Percentiles rank a stretch among this genome's conserved stretches.
phyloP scores from a whole-genome alignment of 2,797 vertebrate species.

The Pagetopsis macropterus region DNA sequence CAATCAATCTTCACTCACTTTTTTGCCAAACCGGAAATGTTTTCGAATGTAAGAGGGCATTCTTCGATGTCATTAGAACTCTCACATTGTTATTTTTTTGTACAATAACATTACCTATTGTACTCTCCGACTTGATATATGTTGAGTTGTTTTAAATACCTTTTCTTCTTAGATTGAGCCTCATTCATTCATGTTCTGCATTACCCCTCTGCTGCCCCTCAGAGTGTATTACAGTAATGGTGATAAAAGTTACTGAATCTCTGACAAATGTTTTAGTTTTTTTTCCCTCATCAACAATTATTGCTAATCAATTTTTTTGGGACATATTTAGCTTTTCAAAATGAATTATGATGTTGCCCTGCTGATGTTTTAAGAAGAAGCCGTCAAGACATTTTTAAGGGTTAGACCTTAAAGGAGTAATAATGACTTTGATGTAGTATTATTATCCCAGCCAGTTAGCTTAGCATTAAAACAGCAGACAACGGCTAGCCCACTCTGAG shows the following conservation, averaged over 20 bases:
- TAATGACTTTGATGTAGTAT: not conserved
- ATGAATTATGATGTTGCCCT: not conserved
- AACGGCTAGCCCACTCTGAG: not conserved
- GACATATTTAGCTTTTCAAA: not conserved
- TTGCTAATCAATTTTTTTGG: not conserved
- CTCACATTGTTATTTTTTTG: slow-evolving; percentile 10
- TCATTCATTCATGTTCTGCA: slow-evolving; percentile 15
- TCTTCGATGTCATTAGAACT: slow-evolving; percentile 29
- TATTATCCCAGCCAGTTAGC: not conserved
- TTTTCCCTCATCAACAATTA: not conserved
- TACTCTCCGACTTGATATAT: not conserved
- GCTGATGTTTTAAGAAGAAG: slow-evolving; percentile 4
- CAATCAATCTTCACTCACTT: slow-evolving; percentile 39
- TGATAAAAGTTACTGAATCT: slow-evolving; percentile 14
- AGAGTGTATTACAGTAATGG: slow-evolving; percentile 14
- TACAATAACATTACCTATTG: not conserved
- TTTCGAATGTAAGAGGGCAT: slow-evolving; percentile 18
- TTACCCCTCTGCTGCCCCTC: not conserved
- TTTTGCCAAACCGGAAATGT: slow-evolving; percentile 6
- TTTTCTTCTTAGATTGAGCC: slow-evolving; percentile 15
- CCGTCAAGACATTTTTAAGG: not conserved
- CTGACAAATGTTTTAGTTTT: not conserved
- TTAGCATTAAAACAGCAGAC: not conserved
- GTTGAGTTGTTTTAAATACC: not conserved
- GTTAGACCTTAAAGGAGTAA: not conserved